These are phyloP conservation scores for Carassius auratus DNA, from an alignment of 2,113 vertebrate genomes.

Conservation along the genomic window DNA sequence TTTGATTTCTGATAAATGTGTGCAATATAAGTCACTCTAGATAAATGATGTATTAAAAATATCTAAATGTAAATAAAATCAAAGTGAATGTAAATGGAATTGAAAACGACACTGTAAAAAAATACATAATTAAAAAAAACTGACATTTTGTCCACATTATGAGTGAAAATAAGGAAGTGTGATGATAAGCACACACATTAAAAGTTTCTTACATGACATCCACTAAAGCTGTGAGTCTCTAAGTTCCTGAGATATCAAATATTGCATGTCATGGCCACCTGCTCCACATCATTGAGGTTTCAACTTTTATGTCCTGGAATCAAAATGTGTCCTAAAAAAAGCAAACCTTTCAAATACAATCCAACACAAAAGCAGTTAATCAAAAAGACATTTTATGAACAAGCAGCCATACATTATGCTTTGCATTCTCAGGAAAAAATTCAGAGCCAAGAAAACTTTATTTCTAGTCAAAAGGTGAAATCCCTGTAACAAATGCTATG, in stretches of 20 bases:
- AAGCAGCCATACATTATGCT: slow-evolving; percentile 17
- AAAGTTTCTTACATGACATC: too few species aligned
- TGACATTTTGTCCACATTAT: too few species aligned
- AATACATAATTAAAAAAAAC: too few species aligned
- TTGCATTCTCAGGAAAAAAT: slow-evolving; percentile 5
- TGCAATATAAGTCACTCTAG: not conserved
- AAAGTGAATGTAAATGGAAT: too few species aligned
- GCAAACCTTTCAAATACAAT: slow-evolving; percentile 45
- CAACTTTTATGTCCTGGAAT: slow-evolving; percentile 38
- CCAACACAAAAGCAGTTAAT: slow-evolving; percentile 27
- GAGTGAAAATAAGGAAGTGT: too few species aligned
- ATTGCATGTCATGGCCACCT: slow-evolving; percentile 40
- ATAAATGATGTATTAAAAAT: not conserved
- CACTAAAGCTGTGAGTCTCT: not conserved
- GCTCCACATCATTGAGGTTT: slow-evolving; percentile 27
- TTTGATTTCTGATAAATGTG: not conserved
- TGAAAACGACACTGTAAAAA: too few species aligned
- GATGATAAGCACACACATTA: too few species aligned
- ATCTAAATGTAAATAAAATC: too few species aligned
- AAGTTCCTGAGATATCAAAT: not conserved
- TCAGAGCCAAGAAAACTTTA: slow-evolving; percentile 49
- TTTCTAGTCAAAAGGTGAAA: slow-evolving; percentile 47
- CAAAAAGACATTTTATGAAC: slow-evolving; percentile 45
- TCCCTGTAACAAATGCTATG: slow-evolving; percentile 49
- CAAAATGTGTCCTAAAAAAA: slow-evolving; percentile 54